phyloP scores from a whole-genome alignment of 92 coral and sea anemone species.

The Phenganax stokvisi region DNA sequence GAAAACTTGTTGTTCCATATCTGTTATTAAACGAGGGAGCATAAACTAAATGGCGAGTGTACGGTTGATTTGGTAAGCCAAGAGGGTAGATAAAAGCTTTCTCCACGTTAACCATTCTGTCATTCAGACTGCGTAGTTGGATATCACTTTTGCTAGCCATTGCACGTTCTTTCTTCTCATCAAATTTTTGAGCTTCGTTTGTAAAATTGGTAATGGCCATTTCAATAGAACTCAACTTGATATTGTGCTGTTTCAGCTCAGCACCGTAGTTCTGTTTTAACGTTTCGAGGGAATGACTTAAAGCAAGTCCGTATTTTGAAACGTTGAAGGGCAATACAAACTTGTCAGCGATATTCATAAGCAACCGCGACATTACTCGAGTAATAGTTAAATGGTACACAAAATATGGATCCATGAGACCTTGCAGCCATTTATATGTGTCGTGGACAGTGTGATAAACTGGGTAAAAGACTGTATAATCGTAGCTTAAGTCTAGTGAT shows the following conservation, averaged over 20 bases:
- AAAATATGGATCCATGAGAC: conserved; percentile 75
- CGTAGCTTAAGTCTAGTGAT: conserved; percentile 62
- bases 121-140: conserved; percentile 61
- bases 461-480: conserved; percentile 54
- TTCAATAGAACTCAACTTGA: neutral
- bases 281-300: conserved; percentile 49
- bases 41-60: conserved; percentile 64
- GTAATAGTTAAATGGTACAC: conserved; percentile 58
- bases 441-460: conserved; percentile 95
- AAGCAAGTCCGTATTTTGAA: conserved; percentile 45
- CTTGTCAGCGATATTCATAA: conserved; percentile 61
- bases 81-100: conserved; percentile 67
- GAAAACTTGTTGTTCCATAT: conserved; percentile 57
- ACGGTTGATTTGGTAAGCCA: conserved; percentile 63
- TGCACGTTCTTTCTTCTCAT: too few species aligned
- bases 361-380: conserved; percentile 55
- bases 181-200: too few species aligned
- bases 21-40: conserved; percentile 60
- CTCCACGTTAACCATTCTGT: conserved; percentile 68
- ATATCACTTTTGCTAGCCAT: conserved; percentile 52
- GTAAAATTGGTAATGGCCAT: too few species aligned
- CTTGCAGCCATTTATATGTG: conserved; percentile 68
- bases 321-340: conserved; percentile 61
- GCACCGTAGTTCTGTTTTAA: conserved; percentile 25
- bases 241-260: conserved; percentile 21